phyloP scores from a whole-genome alignment of 35 echinoderm and acorn worm genomes.

The Patiria miniata region DNA sequence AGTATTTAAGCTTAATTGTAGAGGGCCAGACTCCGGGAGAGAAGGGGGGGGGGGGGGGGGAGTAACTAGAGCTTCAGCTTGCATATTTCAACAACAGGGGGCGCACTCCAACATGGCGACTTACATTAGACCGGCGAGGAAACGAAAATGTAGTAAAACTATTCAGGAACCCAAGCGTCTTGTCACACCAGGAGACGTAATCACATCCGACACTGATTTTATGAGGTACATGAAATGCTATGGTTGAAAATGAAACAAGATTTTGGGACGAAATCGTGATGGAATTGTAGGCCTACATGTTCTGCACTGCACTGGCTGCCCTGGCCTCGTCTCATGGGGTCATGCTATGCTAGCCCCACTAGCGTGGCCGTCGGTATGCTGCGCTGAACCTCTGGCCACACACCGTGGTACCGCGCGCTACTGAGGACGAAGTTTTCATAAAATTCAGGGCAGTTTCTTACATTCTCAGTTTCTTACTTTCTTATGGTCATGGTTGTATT shows the following conservation, averaged over 20 bases:
- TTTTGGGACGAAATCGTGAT: not conserved
- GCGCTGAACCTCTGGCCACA: too few relatives aligned
- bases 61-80: too few relatives aligned
- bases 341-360: not conserved
- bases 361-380: too few relatives aligned
- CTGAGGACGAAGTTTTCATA: too few relatives aligned
- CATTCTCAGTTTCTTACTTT: not conserved
- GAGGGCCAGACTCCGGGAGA: too few relatives aligned
- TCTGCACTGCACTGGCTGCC: not conserved
- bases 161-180: constrained; percentile 67
- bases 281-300: not conserved
- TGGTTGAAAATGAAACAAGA: not conserved
- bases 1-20: too few relatives aligned
- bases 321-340: not conserved
- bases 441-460: too few relatives aligned
- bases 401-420: too few relatives aligned
- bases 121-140: constrained; percentile 5
- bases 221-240: constrained; percentile 76
- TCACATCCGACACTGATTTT: constrained; percentile 84
- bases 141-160: constrained; percentile 16
- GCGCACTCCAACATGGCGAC: constrained; percentile 45
- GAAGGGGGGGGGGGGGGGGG: too few relatives aligned
- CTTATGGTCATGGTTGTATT: not conserved
- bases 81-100: not conserved
- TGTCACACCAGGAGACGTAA: constrained; percentile 84